Evolutionary conservation across 1,140 invertebrate species (phyloP).

Genomic region (Cecropterus lyciades): DNA sequence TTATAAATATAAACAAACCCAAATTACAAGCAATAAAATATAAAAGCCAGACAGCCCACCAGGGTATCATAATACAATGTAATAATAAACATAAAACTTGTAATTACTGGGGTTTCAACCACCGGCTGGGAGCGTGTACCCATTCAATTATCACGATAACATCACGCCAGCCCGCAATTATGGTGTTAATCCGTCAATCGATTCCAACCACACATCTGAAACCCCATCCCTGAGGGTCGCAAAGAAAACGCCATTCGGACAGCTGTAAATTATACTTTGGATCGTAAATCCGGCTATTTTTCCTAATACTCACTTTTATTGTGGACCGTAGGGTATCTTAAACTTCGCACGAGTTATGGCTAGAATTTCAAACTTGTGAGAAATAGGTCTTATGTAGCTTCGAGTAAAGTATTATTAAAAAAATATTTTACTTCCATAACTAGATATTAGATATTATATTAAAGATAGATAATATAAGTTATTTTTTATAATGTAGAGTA

Average conservation of each 20-base stretch:
- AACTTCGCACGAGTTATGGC: too few relatives aligned
- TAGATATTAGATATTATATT: too few relatives aligned
- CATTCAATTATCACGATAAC: conserved; percentile 32
- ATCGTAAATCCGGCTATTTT: background rate
- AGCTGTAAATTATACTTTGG: conserved; percentile 8
- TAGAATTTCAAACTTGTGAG: too few relatives aligned
- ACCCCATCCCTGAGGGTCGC: conserved; percentile 15
- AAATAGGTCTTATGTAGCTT: too few relatives aligned
- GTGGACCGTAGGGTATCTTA: background rate
- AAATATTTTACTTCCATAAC: too few relatives aligned
- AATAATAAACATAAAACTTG: conserved; percentile 30
- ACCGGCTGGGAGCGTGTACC: conserved; percentile 24
- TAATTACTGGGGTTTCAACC: conserved; percentile 31
- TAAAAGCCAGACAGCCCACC: conserved; percentile 6
- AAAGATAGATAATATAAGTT: too few relatives aligned
- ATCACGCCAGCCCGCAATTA: conserved; percentile 30
- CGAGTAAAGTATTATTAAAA: too few relatives aligned
- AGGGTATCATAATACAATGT: conserved; percentile 27
- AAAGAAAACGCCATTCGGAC: conserved; percentile 16
- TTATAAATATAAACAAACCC: conserved; percentile 18
- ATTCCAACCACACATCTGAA: conserved; percentile 29
- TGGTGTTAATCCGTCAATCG: conserved; percentile 34
- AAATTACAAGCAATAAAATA: conserved; percentile 5
- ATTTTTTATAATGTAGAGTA: too few relatives aligned
- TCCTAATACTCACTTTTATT: conserved; percentile 2